Conservation (phyloP, 1,140 invertebrate genomes). For the Philopotamus ludificatus region DNA sequence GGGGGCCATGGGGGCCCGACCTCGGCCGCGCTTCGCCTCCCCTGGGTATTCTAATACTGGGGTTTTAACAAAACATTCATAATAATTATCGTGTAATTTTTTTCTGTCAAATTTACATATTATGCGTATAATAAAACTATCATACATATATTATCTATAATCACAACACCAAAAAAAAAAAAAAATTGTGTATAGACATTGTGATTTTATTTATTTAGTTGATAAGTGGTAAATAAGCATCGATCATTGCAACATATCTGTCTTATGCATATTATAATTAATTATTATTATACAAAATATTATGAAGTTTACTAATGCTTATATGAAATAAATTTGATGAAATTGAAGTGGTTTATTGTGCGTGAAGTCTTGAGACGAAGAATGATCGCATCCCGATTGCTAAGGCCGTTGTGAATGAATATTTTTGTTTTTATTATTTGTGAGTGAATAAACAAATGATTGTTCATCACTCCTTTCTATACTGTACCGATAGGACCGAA, state of each 20-base stretch:
- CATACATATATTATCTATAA: neutral
- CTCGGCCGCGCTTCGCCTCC: constrained; percentile 32
- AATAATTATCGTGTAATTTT: constrained; percentile 11
- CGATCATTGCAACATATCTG: constrained; percentile 41
- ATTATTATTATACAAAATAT: constrained; percentile 27
- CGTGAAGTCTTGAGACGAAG: neutral
- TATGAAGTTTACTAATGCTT: constrained; percentile 40
- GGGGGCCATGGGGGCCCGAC: constrained; percentile 32
- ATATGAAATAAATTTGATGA: constrained; percentile 34
- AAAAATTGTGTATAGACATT: neutral
- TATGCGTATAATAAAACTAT: too few relatives aligned
- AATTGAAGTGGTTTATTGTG: constrained; percentile 27
- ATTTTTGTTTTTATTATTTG: neutral
- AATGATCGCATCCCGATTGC: neutral
- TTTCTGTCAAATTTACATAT: too few relatives aligned
- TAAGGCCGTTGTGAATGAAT: neutral
- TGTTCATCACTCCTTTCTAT: neutral
- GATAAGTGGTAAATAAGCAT: constrained; percentile 32
- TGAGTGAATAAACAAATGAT: neutral
- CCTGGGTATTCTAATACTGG: constrained; percentile 20
- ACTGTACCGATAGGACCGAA: too few relatives aligned
- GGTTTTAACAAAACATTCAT: neutral
- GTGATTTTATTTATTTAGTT: constrained; percentile 33
- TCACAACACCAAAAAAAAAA: neutral
- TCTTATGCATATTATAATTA: constrained; percentile 40